Percentiles rank a stretch among this genome's conserved stretches.
Conservation (phyloP, 2,797 vertebrate species). For the Coendou prehensilis region DNA sequence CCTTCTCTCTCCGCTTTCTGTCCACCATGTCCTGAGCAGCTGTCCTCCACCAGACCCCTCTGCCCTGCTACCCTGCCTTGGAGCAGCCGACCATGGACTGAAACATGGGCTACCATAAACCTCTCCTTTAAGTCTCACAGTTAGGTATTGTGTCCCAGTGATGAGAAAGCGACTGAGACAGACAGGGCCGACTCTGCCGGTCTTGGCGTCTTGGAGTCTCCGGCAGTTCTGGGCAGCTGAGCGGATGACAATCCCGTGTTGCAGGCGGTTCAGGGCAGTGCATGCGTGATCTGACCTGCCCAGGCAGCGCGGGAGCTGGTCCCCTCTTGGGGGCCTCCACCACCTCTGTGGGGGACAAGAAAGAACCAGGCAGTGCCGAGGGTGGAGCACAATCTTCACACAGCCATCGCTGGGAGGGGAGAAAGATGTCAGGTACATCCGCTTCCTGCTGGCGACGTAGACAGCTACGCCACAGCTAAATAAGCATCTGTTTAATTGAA, state of each 20-base stretch:
- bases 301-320: background rate
- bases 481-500: slow-evolving; percentile 65
- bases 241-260: background rate
- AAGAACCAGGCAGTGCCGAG: background rate
- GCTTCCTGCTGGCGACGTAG: slow-evolving; percentile 13
- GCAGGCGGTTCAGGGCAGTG: background rate
- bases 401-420: background rate
- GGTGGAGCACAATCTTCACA: background rate
- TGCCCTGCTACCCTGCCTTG: background rate
- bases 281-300: background rate
- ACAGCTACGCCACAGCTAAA: slow-evolving; percentile 19
- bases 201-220: background rate
- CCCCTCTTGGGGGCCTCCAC: background rate
- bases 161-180: background rate
- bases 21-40: background rate
- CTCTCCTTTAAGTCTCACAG: background rate
- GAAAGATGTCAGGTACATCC: slow-evolving; percentile 50
- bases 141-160: background rate
- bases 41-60: background rate
- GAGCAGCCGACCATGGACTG: background rate
- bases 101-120: background rate
- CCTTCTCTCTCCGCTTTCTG: background rate
- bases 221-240: background rate
- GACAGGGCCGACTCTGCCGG: background rate
- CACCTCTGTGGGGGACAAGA: background rate